These are phyloP conservation scores for Odobenus rosmarus DNA, from an alignment of 2,113 vertebrate genomes.

Conservation along the genomic window DNA sequence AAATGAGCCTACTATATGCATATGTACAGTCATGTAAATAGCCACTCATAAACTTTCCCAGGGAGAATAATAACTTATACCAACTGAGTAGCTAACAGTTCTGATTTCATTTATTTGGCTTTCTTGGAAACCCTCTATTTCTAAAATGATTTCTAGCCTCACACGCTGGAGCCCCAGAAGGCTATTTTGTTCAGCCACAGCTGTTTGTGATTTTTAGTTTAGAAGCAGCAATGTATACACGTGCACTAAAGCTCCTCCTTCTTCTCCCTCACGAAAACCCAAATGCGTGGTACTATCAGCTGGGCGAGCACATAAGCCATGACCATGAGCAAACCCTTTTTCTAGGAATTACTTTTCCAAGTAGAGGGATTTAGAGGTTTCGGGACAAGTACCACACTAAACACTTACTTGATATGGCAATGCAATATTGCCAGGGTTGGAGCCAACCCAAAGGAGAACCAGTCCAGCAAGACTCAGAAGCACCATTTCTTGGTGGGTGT, in stretches of 20 bases:
- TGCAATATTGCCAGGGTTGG: background rate
- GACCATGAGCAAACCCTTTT: rapidly evolving
- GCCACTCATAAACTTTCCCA: background rate
- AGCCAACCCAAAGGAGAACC: background rate
- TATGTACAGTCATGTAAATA: background rate
- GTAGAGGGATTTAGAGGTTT: background rate
- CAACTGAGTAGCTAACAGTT: background rate
- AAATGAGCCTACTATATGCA: background rate
- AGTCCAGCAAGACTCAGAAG: background rate
- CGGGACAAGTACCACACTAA: too few relatives aligned
- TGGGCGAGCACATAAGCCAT: background rate
- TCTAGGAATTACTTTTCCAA: background rate
- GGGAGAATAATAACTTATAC: background rate
- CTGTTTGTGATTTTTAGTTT: background rate
- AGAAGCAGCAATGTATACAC: background rate
- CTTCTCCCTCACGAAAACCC: background rate
- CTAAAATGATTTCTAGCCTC: background rate
- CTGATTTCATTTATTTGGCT: background rate
- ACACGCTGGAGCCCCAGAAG: background rate
- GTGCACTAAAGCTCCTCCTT: background rate
- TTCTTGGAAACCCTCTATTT: background rate
- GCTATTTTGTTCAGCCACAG: background rate
- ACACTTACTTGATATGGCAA: background rate
- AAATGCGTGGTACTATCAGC: rapidly evolving
- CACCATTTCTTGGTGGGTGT: background rate